Evolutionary conservation across 2,888 invertebrate species (phyloP), one percentile per base, ranked within the genome.

Genomic region (Venustoraphidia nigricollis): DNA sequence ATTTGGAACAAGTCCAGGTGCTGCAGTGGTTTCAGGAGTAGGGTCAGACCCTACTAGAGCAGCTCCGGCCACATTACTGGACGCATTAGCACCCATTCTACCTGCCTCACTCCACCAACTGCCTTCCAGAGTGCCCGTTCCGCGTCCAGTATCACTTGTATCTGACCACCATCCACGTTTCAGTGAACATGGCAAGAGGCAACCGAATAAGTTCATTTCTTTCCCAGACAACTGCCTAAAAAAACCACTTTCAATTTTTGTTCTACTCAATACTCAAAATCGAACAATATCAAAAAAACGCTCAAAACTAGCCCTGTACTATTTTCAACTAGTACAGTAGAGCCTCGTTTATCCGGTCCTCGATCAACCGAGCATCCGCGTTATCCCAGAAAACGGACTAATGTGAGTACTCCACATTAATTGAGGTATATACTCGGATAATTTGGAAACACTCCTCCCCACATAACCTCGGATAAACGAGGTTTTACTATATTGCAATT

Each of bases 121-220:
- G 54, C 64, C 64, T 54, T 65, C 65, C 55, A 66, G 63, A 55
- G 65, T 64, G 45, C 66, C 66, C 66, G 59, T 65, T 66, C 58
- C 59, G 60, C 57, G 61, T 59, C 53, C 53, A 56, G 58, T 56
- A 54, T 59, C 58, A 52, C 55, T 60, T 55, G 62, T 64, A 57
- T 62, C 60, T 57, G 63, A 63, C 66, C 67, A 66, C 66, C 67
- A 66, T 58, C 69, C 69, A 65, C 70, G 70, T 67, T 73, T 71
- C 66, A 72, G 66, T 62, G 72, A 73, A 70, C 74, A 74, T 62
- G 73, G 73, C 59, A 73, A 71, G 57, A 74, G 62, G 59, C 71
- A 71, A 63, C 72, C 69, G 62, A 73, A 72, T 65, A 74, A 65
- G 68, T 73, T 74, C 74, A 74, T 74, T 65, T 67, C 70, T 70